phyloP scores from a whole-genome alignment of 2,888 invertebrate genomes.

The Craniophora ligustri region DNA sequence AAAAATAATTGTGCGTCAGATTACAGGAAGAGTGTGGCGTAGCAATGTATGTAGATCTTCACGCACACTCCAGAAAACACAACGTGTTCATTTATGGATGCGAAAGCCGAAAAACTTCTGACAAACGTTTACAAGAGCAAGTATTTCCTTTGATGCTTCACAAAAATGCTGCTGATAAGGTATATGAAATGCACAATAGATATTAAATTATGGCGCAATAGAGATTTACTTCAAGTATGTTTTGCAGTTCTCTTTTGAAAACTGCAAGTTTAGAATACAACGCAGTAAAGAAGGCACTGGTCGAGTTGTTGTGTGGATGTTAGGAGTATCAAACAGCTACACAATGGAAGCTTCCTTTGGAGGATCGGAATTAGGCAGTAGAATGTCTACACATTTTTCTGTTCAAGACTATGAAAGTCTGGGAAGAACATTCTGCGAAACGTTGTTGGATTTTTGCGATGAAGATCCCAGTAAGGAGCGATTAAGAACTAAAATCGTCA shows the following conservation, averaged over 20 bases:
- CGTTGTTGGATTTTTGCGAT: constrained; percentile 96
- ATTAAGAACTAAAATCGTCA: constrained; percentile 93
- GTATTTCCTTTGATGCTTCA: constrained; percentile 98
- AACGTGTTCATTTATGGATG: constrained; percentile 99
- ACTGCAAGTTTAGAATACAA: constrained; percentile 97
- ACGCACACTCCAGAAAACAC: constrained; percentile 98
- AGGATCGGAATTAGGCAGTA: constrained; percentile 94
- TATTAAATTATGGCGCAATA: neutral
- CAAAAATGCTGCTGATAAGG: constrained; percentile 97
- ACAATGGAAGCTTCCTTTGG: constrained; percentile 98
- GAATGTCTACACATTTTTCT: constrained; percentile 95
- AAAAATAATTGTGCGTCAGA: constrained; percentile 77
- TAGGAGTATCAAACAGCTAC: constrained; percentile 97
- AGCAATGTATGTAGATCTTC: constrained; percentile 97
- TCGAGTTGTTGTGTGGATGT: constrained; percentile 97
- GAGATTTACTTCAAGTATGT: constrained; percentile 12
- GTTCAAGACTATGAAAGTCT: constrained; percentile 91
- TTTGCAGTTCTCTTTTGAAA: constrained; percentile 96
- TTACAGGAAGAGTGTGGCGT: constrained; percentile 97
- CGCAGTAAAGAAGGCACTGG: constrained; percentile 98
- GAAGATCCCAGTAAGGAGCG: constrained; percentile 95
- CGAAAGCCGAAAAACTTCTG: constrained; percentile 94
- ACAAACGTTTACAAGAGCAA: constrained; percentile 95
- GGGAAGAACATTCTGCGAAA: constrained; percentile 97
- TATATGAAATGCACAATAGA: constrained; percentile 61